Evolutionary conservation across 2,797 vertebrate species (phyloP), one percentile per base, ranked within the genome.

Genomic region (Naso thynnoides): DNA sequence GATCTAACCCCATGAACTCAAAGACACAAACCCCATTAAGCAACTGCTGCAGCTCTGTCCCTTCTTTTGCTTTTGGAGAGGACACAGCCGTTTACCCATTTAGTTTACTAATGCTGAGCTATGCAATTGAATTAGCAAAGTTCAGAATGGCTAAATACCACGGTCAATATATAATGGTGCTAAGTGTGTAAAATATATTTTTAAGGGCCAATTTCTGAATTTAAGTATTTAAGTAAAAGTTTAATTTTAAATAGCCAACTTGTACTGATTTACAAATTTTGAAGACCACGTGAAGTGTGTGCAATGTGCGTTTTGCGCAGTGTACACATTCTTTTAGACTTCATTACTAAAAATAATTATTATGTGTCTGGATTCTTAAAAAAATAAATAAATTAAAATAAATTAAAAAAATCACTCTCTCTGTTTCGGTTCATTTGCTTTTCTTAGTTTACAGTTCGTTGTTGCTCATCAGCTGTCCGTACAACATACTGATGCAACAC

Each of bases 401-500:
- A n/a, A n/a, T n/a, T 33, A 18, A 33, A 15, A 13, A 24, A 14
- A 24, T 24, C 23, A 4, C 9, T 21, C 7, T 31, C 33, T 33
- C 23, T 15, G 21, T 29, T 15, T 38, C 41, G 3, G 5, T 6
- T 44, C 5, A 11, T 27, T 27, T 10, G 21, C 31, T 26, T 41
- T 26, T 67, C 29, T 19, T 27, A 26, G n/a, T 1, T 6, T 41
- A 41, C 39, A 13, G 5, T 54, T 48, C 13, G 11, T 29, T 29
- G 38, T 16, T 36, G 26, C 33, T 57, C 21, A 24, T 18, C 29
- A 14, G 38, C 27, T 11, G 19, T 11, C 44, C 41, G 52, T 56
- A 61, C 24, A 39, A 44, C 59, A 18, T 1, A 19, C 50, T 75
- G 64, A 76, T 61, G 65, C 62, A 74, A 74, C 59, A 53, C 14